phyloP scores from a whole-genome alignment of 2,888 invertebrate genomes.

The Hydrotaea diabolus region DNA sequence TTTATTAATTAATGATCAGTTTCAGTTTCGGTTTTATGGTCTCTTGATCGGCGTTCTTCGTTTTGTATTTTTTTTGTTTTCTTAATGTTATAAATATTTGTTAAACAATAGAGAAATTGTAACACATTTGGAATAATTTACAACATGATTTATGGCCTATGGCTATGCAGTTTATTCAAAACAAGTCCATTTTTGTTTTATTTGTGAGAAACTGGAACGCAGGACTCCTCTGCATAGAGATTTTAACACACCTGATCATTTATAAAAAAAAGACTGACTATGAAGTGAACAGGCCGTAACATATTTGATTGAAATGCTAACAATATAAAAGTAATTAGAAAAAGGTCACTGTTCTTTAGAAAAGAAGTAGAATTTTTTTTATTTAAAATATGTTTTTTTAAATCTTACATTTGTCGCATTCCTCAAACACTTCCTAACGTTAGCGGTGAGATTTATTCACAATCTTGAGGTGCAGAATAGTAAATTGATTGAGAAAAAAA shows the following conservation, averaged over 20 bases:
- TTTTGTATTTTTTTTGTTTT: slow-evolving; percentile 3
- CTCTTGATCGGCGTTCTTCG: not conserved
- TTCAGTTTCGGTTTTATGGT: not conserved
- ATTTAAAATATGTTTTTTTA: too few relatives aligned
- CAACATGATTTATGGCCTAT: slow-evolving; percentile 54
- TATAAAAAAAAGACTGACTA: too few relatives aligned
- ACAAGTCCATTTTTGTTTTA: not conserved
- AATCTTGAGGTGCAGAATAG: too few relatives aligned
- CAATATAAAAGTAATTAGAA: too few relatives aligned
- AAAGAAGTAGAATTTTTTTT: too few relatives aligned
- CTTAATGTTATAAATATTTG: slow-evolving; percentile 61
- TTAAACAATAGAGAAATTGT: slow-evolving; percentile 60
- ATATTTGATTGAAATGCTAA: too few relatives aligned
- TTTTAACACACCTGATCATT: not conserved
- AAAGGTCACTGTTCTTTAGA: too few relatives aligned
- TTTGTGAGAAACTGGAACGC: not conserved
- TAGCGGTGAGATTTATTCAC: too few relatives aligned
- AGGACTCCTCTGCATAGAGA: not conserved
- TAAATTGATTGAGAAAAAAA: too few relatives aligned
- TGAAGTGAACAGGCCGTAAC: too few relatives aligned
- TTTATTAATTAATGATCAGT: slow-evolving; percentile 54
- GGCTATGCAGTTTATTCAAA: slow-evolving; percentile 19
- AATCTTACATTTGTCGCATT: too few relatives aligned
- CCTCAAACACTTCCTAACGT: too few relatives aligned
- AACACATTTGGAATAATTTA: slow-evolving; percentile 57